Evolutionary conservation across 2,888 invertebrate species (phyloP).

Genomic region (Ypsolopha scabrella): DNA sequence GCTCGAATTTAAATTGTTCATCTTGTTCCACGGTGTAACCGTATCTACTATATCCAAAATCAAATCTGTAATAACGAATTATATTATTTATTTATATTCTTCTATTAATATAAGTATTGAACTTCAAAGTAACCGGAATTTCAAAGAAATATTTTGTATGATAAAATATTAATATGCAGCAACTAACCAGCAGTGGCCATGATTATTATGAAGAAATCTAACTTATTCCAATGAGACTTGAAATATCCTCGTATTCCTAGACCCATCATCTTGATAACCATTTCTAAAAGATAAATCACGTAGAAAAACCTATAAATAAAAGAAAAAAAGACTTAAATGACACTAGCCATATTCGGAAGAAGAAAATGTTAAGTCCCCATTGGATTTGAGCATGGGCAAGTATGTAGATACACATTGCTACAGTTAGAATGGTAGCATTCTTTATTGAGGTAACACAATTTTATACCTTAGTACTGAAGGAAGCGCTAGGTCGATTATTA

Average conservation of each 20-base stretch:
- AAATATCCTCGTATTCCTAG: constrained; percentile 52
- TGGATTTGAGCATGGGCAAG: not conserved
- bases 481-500: no score
- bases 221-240: constrained; percentile 67
- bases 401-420: not conserved
- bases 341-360: not conserved
- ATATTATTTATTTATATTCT: not conserved
- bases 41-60: constrained; percentile 48
- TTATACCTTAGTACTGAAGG: no score
- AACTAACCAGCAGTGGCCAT: constrained; percentile 51
- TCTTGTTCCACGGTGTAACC: constrained; percentile 46
- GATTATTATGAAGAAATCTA: constrained; percentile 66
- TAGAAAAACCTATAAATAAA: constrained; percentile 37
- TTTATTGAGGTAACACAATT: no score
- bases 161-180: not conserved
- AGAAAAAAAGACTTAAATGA: not conserved
- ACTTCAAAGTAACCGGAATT: not conserved
- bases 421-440: no score
- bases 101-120: not conserved
- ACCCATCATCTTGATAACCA: constrained; percentile 50
- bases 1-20: constrained; percentile 48
- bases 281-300: constrained; percentile 46
- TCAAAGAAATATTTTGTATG: not conserved
- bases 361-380: not conserved
- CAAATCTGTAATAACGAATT: constrained; percentile 34